A percentile compares a stretch with the other conserved stretches of the same genome.
phyloP scores from a whole-genome alignment of 2,888 invertebrate species.

The Orthosia gracilis region DNA sequence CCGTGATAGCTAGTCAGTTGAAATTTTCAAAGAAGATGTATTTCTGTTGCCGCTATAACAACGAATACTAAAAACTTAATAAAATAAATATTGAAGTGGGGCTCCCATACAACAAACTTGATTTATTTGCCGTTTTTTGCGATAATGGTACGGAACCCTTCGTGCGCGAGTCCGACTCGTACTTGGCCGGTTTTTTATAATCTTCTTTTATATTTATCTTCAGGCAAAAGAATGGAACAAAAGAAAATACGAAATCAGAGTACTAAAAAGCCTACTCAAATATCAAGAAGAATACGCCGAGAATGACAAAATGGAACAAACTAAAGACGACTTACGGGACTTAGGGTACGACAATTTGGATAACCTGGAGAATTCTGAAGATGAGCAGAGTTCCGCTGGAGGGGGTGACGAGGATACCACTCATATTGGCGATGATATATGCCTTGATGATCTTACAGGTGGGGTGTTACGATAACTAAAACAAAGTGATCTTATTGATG shows the following conservation, averaged over 20 bases:
- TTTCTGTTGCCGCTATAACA: no score
- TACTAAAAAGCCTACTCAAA: constrained; percentile 90
- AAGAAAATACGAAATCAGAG: constrained; percentile 91
- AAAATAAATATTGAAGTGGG: no score
- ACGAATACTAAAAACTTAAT: no score
- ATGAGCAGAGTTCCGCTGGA: constrained; percentile 87
- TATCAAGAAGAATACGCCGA: constrained; percentile 91
- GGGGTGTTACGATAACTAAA: constrained; percentile 65
- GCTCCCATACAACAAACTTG: no score
- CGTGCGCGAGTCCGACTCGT: no score
- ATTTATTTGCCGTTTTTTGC: no score
- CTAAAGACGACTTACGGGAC: constrained; percentile 87
- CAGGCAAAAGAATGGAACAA: constrained; percentile 89
- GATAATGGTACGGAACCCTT: no score
- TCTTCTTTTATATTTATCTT: constrained; percentile 1
- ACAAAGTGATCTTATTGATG: no score
- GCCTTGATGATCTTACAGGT: constrained; percentile 94
- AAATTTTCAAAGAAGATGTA: no score
- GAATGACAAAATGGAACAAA: constrained; percentile 87
- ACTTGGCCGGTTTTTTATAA: no score
- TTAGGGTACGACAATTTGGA: constrained; percentile 87
- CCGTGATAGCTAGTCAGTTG: no score
- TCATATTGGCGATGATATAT: constrained; percentile 93
- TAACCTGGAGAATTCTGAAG: constrained; percentile 87
- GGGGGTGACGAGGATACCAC: constrained; percentile 91